Evolutionary conservation across 2,113 vertebrate genomes (phyloP).

Genomic region (Quiscalus mexicanus): DNA sequence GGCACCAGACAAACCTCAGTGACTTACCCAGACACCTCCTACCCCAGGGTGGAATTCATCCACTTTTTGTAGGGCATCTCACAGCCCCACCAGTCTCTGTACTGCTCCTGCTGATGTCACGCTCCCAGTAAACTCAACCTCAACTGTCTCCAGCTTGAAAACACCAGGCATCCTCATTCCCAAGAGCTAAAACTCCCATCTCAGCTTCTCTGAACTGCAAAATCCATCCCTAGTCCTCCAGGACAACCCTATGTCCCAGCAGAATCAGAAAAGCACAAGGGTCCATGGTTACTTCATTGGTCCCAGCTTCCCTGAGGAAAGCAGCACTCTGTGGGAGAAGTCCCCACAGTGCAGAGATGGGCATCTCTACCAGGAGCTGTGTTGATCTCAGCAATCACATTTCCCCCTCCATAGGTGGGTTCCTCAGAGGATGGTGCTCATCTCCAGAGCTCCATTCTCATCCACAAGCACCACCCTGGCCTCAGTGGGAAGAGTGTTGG

Average conservation of each 20-base stretch:
- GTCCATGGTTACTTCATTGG: fast-evolving
- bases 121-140: not conserved
- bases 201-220: not conserved
- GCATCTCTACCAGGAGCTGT: not conserved
- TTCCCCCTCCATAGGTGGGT: not conserved
- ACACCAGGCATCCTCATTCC: not conserved
- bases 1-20: not conserved
- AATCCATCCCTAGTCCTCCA: not conserved
- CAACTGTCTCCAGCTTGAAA: not conserved
- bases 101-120: not conserved
- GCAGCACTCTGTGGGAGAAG: not conserved
- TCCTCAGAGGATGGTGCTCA: not conserved
- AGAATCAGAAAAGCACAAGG: not conserved
- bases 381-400: fast-evolving
- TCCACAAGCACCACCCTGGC: not conserved
- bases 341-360: not conserved
- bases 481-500: not conserved
- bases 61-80: not conserved
- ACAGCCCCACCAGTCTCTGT: not conserved
- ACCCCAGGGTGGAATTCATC: not conserved
- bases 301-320: not conserved
- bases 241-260: not conserved
- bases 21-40: not conserved
- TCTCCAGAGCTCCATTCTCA: not conserved
- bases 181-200: not conserved